Evolutionary conservation across 2,113 vertebrate genomes (phyloP).

Genomic region (Zosterops lateralis): DNA sequence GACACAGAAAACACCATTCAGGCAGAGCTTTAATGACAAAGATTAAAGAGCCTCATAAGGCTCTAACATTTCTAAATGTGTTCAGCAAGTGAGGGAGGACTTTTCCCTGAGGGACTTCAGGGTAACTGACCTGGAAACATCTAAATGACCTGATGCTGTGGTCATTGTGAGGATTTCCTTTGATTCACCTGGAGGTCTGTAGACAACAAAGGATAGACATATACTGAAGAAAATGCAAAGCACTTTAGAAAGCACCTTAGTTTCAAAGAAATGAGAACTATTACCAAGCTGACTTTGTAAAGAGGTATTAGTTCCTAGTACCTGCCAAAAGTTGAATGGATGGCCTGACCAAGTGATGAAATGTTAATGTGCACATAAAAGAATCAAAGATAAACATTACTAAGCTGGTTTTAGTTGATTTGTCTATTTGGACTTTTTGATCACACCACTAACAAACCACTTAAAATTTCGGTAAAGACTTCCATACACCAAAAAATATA

Average conservation of each 20-base stretch:
- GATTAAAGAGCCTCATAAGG: neutral
- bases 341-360: neutral
- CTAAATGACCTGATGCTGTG: neutral
- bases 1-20: neutral
- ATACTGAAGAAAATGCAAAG: neutral
- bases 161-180: neutral
- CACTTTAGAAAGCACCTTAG: neutral
- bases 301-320: neutral
- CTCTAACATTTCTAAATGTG: neutral
- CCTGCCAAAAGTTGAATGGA: neutral
- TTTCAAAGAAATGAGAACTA: neutral
- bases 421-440: neutral
- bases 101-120: neutral
- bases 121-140: neutral
- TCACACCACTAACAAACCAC: neutral
- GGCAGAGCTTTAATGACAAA: neutral
- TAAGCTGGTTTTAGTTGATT: neutral
- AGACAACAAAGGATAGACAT: neutral
- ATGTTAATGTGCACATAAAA: neutral
- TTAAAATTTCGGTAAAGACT: neutral
- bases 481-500: neutral
- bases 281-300: neutral
- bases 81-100: neutral
- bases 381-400: neutral
- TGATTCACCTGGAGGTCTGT: neutral